Conservation (phyloP, 2,888 invertebrate genomes). For the Yponomeuta plumbellus region DNA sequence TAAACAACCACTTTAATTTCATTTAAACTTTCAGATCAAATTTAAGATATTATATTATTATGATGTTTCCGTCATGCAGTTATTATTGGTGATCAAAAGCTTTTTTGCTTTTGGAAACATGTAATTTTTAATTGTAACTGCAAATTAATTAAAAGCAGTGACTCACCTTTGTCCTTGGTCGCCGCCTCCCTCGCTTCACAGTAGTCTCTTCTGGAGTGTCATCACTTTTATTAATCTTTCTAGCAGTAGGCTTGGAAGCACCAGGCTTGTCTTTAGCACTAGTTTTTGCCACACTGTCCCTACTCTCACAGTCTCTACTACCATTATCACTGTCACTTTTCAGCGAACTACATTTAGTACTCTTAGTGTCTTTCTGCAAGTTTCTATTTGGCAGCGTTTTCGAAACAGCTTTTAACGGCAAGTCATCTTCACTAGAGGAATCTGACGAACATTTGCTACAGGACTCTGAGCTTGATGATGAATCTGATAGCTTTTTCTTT, state of each 20-base stretch:
- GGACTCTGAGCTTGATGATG: slow-evolving; percentile 68
- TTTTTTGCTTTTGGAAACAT: not conserved
- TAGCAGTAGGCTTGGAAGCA: slow-evolving; percentile 48
- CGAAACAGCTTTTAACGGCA: slow-evolving; percentile 61
- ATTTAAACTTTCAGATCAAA: too few relatives aligned
- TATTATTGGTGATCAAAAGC: too few relatives aligned
- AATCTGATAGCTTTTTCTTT: slow-evolving; percentile 47
- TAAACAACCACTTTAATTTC: too few relatives aligned
- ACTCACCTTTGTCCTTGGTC: slow-evolving; percentile 66
- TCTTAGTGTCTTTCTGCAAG: slow-evolving; percentile 31
- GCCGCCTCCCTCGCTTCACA: slow-evolving; percentile 53
- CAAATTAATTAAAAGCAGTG: not conserved
- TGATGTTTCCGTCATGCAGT: too few relatives aligned
- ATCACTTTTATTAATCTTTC: slow-evolving; percentile 52
- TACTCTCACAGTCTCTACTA: slow-evolving; percentile 42
- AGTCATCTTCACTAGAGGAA: slow-evolving; percentile 66
- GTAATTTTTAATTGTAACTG: not conserved
- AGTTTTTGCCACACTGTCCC: slow-evolving; percentile 42
- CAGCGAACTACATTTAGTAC: slow-evolving; percentile 28
- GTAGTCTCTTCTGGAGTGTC: slow-evolving; percentile 39
- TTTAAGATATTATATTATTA: too few relatives aligned
- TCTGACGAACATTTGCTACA: slow-evolving; percentile 70
- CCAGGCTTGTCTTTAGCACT: slow-evolving; percentile 50
- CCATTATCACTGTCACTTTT: slow-evolving; percentile 59
- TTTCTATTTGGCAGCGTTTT: slow-evolving; percentile 50